Evolutionary conservation across 2,888 invertebrate genomes (phyloP).

Genomic region (Mongoloraphidia duomilia): DNA sequence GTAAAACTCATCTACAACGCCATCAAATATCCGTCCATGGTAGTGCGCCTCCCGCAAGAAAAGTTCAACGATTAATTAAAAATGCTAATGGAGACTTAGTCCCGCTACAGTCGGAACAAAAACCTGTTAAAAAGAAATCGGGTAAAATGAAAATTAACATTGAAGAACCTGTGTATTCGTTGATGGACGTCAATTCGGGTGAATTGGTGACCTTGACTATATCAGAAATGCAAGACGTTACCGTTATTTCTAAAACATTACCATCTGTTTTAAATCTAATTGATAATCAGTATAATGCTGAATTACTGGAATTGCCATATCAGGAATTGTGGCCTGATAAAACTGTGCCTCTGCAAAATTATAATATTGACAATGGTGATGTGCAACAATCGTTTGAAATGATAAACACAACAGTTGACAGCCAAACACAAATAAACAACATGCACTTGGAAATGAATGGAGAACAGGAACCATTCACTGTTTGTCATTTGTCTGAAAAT

Average conservation of each 20-base stretch:
- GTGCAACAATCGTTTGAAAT: too few species aligned
- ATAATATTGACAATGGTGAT: neutral
- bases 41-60: conserved; percentile 20
- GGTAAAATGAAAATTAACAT: neutral
- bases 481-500: neutral
- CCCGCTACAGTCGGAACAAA: conserved; percentile 14
- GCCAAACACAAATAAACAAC: neutral
- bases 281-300: conserved; percentile 2
- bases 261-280: conserved; percentile 6
- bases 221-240: conserved; percentile 4
- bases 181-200: conserved; percentile 21
- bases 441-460: neutral
- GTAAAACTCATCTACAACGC: conserved; percentile 24
- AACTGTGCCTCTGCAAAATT: neutral
- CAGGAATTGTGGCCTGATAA: conserved; percentile 4
- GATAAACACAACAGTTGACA: too few species aligned
- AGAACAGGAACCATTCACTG: neutral
- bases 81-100: conserved; percentile 21
- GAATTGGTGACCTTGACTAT: conserved; percentile 19
- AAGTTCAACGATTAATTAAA: conserved; percentile 21
- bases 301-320: conserved; percentile 5
- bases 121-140: conserved; percentile 7
- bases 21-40: conserved; percentile 25
- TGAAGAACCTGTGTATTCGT: conserved; percentile 18
- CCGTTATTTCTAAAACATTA: neutral